Conservation (phyloP, 64 coral and sea anemone species). For the Trachythela sp. region DNA sequence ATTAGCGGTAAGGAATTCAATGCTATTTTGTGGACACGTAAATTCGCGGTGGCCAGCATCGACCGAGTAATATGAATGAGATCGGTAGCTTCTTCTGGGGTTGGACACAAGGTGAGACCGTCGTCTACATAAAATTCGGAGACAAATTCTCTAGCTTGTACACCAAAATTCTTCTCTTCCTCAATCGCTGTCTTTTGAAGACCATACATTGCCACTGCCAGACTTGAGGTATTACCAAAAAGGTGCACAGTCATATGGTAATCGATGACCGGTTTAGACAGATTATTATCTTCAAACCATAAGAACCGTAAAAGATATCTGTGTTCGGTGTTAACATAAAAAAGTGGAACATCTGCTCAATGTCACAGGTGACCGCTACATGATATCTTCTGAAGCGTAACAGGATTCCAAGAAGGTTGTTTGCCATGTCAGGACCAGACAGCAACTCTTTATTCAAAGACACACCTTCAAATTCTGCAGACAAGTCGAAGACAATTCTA, state of each 20-base stretch:
- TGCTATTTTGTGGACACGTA: not conserved
- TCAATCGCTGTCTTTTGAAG: not conserved
- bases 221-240: not conserved
- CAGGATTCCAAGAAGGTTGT: not conserved
- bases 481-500: not conserved
- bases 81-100: not conserved
- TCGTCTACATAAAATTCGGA: not conserved
- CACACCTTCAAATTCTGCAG: slow-evolving; percentile 7
- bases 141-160: not conserved
- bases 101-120: not conserved
- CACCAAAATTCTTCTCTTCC: not conserved
- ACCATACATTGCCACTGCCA: not conserved
- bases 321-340: not conserved
- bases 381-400: not conserved
- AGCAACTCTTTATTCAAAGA: not conserved
- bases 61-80: not conserved
- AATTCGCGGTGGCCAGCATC: not conserved
- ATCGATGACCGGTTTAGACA: not conserved
- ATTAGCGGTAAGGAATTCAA: not conserved
- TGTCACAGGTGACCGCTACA: not conserved
- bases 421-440: not conserved
- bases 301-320: not conserved
- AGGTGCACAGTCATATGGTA: not conserved
- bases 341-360: not conserved
- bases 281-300: not conserved